Evolutionary conservation across 2,888 invertebrate genomes (phyloP).

Genomic region (Ormia ochracea): DNA sequence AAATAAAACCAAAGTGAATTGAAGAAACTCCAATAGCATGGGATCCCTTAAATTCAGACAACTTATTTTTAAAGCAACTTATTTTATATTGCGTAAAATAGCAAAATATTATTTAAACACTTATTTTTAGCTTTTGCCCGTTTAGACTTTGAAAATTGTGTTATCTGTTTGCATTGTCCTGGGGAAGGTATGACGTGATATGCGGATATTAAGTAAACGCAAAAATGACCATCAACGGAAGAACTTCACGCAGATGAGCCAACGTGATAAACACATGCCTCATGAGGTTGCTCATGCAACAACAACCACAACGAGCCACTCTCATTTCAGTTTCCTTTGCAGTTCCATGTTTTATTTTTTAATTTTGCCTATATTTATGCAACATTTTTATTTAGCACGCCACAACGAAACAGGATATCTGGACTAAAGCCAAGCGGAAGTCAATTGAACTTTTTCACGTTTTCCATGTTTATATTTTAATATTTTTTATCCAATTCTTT

Average conservation of each 20-base stretch:
- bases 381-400: constrained; percentile 56
- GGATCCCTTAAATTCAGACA: too few species aligned
- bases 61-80: too few species aligned
- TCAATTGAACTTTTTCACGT: constrained; percentile 58
- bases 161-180: neutral
- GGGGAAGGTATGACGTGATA: constrained; percentile 48
- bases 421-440: constrained; percentile 55
- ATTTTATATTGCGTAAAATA: too few species aligned
- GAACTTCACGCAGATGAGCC: constrained; percentile 61
- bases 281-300: neutral
- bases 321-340: neutral
- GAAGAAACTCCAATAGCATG: too few species aligned
- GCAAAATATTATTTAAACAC: too few species aligned
- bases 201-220: constrained; percentile 43
- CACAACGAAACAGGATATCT: constrained; percentile 47
- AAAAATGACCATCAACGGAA: constrained; percentile 48
- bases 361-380: constrained; percentile 53
- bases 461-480: constrained; percentile 26
- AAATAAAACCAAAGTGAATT: too few species aligned
- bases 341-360: neutral
- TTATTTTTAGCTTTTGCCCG: neutral
- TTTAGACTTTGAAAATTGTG: neutral
- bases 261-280: constrained; percentile 60
- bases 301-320: neutral
- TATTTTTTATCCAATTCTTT: too few species aligned